Evolutionary conservation across 2,113 vertebrate species (phyloP).

Genomic region (Polypterus bichir): DNA sequence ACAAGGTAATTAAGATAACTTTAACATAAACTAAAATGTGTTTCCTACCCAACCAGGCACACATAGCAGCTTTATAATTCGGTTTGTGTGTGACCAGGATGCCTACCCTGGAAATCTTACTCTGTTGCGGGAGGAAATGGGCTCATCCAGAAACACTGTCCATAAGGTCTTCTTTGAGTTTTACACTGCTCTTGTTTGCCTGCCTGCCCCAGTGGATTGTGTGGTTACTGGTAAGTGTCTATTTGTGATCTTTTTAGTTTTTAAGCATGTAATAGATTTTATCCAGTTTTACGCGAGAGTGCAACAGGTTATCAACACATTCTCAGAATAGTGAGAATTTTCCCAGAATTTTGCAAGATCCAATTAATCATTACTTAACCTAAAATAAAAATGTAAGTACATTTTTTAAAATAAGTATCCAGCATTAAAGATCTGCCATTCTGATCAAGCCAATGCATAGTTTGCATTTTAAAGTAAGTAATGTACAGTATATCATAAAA

Average conservation of each 20-base stretch:
- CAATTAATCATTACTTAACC: no score
- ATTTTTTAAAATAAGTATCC: no score
- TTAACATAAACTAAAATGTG: not conserved
- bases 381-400: no score
- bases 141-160: constrained; percentile 29
- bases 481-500: no score
- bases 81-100: constrained; percentile 68
- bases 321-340: not conserved
- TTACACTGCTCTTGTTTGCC: constrained; percentile 70
- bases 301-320: not conserved
- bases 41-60: constrained; percentile 37
- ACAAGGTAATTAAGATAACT: no score
- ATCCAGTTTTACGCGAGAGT: no score
- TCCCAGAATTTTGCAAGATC: no score
- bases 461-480: no score
- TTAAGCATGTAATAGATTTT: not conserved
- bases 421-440: no score
- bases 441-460: no score
- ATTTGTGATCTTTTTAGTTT: not conserved
- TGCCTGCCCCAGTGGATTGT: constrained; percentile 75
- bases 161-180: constrained; percentile 75
- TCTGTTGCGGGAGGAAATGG: constrained; percentile 62
- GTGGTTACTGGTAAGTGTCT: constrained; percentile 56
- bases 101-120: constrained; percentile 44
- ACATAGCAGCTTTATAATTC: constrained; percentile 59